Evolutionary conservation across 2,888 invertebrate genomes (phyloP), one percentile per base, ranked within the genome.

Genomic region (Phyllotreta striolata): DNA sequence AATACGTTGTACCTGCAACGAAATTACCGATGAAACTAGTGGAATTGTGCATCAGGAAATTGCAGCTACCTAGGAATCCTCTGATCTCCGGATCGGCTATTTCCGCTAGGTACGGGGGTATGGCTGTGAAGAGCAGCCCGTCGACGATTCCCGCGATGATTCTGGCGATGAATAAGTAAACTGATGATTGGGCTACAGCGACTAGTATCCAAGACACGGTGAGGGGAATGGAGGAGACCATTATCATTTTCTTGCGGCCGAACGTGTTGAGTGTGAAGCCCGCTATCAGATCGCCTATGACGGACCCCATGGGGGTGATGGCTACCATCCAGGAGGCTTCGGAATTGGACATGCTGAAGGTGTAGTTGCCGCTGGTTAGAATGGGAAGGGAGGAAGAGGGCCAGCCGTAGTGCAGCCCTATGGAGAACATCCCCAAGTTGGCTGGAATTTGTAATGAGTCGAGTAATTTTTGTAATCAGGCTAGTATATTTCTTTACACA

Each of bases 151-250:
- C 66, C 34, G 60, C 66, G 1, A 88, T 83, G 80, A 88, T 75
- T 49, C 80, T 71, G 1, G 77, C 78, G 6, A 84, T 81, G 77
- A 87, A 87, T n/a, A 89, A 81, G 44, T 86, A 74, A 35, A 82
- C 77, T 0, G 87, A 84, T 0, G 85, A 85, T 63, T 83, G 82
- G 38, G 89, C 88, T 37, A 83, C 77, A 64, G 87, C 86, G 69
- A 89, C 84, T 69, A 88, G 78, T 39, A 88, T 77, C 89, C 89
- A 90, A 62, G 88, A 86, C 39, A 86, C 56, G 65, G 86, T 85
- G 71, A 88, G 85, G 0, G 89, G 87, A 1, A 88, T 72, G 0
- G 88, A 86, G 12, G 87, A 84, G 37, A 87, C 75, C 14, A 89
- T 81, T 6, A 89, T 81, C 34, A 87, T 85, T 3, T 83, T 84